phyloP scores from a whole-genome alignment of 37 sponge, comb jelly and placozoan genomes.

The Chondrosia reniformis region DNA sequence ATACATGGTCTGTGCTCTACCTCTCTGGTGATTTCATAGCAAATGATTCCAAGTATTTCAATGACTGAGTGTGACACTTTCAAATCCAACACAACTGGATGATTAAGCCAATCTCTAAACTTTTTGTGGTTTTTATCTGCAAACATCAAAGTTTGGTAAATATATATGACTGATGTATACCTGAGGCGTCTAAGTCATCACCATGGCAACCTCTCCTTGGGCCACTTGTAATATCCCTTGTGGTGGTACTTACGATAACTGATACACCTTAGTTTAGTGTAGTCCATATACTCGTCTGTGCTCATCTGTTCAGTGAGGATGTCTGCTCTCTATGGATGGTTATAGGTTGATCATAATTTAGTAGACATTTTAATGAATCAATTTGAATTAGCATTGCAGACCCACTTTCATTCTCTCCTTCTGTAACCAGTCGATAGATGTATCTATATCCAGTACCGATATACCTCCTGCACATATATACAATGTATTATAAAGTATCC shows the following conservation, averaged over 20 bases:
- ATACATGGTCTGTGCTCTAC: too few relatives aligned
- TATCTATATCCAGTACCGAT: constrained; percentile 2
- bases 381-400: not conserved
- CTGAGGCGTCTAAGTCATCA: not conserved
- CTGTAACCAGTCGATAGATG: not conserved
- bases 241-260: not conserved
- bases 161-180: not conserved
- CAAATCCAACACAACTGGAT: not conserved
- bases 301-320: not conserved
- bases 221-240: not conserved
- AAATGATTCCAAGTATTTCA: not conserved
- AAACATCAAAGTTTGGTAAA: not conserved
- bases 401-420: not conserved
- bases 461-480: not conserved
- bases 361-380: not conserved
- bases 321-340: constrained; percentile 6
- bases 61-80: not conserved
- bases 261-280: not conserved
- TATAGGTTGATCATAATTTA: too few relatives aligned
- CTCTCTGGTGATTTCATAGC: constrained; percentile 22
- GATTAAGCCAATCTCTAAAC: constrained; percentile 8
- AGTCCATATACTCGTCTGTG: not conserved
- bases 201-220: not conserved
- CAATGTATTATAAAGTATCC: not conserved
- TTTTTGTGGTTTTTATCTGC: constrained; percentile 15